A percentile compares a stretch with the other conserved stretches of the same genome.
These are phyloP conservation scores for Hippocampus comes DNA, from an alignment of 2,113 vertebrate genomes.

Conservation along the genomic window DNA sequence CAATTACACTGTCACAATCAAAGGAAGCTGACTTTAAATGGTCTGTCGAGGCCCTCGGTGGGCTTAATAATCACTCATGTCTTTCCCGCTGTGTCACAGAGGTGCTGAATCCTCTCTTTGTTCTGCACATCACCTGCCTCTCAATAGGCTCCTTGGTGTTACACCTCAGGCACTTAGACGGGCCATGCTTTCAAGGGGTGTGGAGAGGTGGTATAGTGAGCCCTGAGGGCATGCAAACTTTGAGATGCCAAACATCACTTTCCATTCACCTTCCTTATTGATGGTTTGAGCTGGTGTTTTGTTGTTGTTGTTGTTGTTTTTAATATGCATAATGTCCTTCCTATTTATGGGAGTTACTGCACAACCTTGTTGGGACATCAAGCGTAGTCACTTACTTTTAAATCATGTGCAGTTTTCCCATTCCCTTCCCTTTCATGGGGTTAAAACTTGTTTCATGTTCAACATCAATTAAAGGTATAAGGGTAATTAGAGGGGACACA, in stretches of 20 bases:
- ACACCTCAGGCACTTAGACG: conserved; percentile 77
- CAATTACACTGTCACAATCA: conserved; percentile 87
- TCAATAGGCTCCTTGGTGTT: conserved; percentile 78
- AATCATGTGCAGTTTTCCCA: conserved; percentile 49
- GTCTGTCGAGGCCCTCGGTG: conserved; percentile 71
- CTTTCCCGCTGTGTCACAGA: conserved; percentile 76
- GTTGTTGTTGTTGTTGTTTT: not conserved
- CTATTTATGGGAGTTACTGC: conserved; percentile 61
- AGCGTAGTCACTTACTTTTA: conserved; percentile 44
- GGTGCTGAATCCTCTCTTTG: conserved; percentile 78
- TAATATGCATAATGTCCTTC: conserved; percentile 44
- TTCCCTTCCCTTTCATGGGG: conserved; percentile 41
- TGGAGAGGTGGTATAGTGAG: not conserved
- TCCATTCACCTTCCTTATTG: conserved; percentile 31
- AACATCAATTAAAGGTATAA: conserved; percentile 75
- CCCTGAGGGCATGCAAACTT: conserved; percentile 60
- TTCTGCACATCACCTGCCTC: conserved; percentile 78
- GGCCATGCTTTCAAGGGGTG: conserved; percentile 68
- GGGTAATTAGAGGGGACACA: conserved; percentile 73
- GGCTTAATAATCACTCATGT: conserved; percentile 79
- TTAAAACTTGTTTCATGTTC: conserved; percentile 73
- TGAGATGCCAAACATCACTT: conserved; percentile 51
- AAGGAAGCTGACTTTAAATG: conserved; percentile 80
- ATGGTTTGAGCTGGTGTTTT: conserved; percentile 15
- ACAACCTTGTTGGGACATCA: conserved; percentile 40